phyloP scores from a whole-genome alignment of 30 jellyfish, hydroid and myxozoan genomes.

The Cassiopea andromeda region DNA sequence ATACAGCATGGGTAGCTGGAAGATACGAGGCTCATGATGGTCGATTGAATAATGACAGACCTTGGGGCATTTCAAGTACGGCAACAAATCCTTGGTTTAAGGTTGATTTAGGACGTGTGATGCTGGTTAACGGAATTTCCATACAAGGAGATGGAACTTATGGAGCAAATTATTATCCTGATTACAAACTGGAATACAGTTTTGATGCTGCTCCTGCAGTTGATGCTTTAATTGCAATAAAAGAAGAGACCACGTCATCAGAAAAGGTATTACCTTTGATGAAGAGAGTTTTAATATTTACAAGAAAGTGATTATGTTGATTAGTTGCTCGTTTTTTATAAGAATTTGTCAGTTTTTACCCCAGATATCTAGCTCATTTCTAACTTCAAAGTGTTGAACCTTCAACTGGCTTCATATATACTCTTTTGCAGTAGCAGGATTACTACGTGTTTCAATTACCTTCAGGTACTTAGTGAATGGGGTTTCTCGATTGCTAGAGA shows the following conservation, averaged over 20 bases:
- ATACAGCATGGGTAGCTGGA: neutral
- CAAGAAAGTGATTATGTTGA: neutral
- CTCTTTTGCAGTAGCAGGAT: too few species aligned
- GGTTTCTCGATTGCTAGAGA: too few species aligned
- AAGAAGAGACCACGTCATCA: slow-evolving; percentile 22
- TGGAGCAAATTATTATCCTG: slow-evolving; percentile 53
- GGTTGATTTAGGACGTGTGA: slow-evolving; percentile 66
- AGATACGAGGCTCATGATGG: slow-evolving; percentile 60
- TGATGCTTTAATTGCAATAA: slow-evolving; percentile 13
- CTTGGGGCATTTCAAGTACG: slow-evolving; percentile 49
- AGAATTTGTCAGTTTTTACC: too few species aligned
- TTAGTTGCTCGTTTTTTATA: too few species aligned
- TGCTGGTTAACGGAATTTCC: slow-evolving; percentile 68
- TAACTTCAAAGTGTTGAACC: too few species aligned
- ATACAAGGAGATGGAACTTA: slow-evolving; percentile 74
- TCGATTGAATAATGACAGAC: slow-evolving; percentile 49
- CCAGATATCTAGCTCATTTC: too few species aligned
- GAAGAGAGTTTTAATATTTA: neutral
- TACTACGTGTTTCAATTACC: too few species aligned
- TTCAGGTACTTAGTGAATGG: too few species aligned
- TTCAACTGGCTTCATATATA: too few species aligned
- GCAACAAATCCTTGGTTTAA: slow-evolving; percentile 43
- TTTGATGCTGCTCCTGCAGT: slow-evolving; percentile 3
- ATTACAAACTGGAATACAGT: slow-evolving; percentile 55
- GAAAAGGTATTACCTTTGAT: slow-evolving; percentile 6